These are phyloP conservation scores for Villa cingulata DNA, from an alignment of 2,888 invertebrate genomes.

Conservation along the genomic window DNA sequence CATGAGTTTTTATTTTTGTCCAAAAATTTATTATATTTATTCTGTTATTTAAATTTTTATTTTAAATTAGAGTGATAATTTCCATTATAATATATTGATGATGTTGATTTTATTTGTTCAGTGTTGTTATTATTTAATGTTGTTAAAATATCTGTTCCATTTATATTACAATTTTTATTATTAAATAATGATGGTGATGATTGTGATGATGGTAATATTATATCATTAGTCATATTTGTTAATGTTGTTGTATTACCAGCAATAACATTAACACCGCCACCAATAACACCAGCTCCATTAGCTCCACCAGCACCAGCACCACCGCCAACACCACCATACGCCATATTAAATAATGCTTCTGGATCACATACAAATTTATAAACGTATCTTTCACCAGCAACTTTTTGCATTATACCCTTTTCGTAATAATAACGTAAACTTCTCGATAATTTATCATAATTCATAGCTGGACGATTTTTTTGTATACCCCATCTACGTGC, in stretches of 20 bases:
- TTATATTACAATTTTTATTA: neutral
- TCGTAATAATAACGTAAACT: slow-evolving; percentile 94
- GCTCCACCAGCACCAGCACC: no score
- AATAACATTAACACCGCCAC: no score
- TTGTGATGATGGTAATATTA: no score
- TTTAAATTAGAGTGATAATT: neutral
- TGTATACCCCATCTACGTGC: slow-evolving; percentile 92
- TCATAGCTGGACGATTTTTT: slow-evolving; percentile 95
- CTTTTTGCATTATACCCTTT: slow-evolving; percentile 98
- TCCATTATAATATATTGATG: neutral
- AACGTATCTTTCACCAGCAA: slow-evolving; percentile 89
- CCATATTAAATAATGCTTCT: slow-evolving; percentile 76
- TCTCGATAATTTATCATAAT: slow-evolving; percentile 88
- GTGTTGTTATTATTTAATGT: neutral
- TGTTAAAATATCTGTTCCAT: neutral
- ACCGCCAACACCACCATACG: no score
- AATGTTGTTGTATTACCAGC: neutral
- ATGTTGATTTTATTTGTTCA: neutral
- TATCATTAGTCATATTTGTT: no score
- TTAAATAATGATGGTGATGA: neutral
- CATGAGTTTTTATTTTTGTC: no score
- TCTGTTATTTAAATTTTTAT: no score
- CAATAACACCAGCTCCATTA: no score
- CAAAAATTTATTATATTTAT: no score
- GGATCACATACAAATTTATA: slow-evolving; percentile 96